These are phyloP conservation scores for Heterohyrax brucei DNA, from an alignment of 2,797 vertebrate species.

Conservation along the genomic window DNA sequence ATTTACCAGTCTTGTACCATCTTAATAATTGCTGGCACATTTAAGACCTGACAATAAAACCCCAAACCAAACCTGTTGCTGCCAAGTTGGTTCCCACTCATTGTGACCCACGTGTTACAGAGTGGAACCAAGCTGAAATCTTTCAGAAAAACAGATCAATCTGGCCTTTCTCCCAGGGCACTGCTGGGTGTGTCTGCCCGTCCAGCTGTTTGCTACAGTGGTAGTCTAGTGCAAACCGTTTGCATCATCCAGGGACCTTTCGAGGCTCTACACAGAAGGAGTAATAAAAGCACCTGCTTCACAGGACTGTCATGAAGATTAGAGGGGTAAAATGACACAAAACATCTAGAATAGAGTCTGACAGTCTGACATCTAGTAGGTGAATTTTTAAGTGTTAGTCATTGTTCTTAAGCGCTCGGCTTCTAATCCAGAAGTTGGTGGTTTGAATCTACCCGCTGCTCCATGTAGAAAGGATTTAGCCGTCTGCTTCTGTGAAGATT, in stretches of 20 bases:
- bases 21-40: background rate
- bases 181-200: background rate
- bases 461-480: too few relatives aligned
- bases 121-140: background rate
- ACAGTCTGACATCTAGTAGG: background rate
- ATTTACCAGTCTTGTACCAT: background rate
- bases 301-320: background rate
- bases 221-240: background rate
- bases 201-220: background rate
- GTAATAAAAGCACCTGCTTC: background rate
- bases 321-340: background rate
- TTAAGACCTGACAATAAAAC: background rate
- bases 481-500: too few relatives aligned
- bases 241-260: background rate
- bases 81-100: background rate
- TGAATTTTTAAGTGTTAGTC: background rate
- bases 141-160: background rate
- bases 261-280: background rate
- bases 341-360: background rate
- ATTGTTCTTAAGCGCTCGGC: background rate
- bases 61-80: background rate
- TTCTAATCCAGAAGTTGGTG: too few relatives aligned
- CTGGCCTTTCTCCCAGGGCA: background rate
- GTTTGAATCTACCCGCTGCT: too few relatives aligned
- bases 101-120: background rate